phyloP scores from a whole-genome alignment of 92 coral and sea anemone species.

The Meandrina meandrites region DNA sequence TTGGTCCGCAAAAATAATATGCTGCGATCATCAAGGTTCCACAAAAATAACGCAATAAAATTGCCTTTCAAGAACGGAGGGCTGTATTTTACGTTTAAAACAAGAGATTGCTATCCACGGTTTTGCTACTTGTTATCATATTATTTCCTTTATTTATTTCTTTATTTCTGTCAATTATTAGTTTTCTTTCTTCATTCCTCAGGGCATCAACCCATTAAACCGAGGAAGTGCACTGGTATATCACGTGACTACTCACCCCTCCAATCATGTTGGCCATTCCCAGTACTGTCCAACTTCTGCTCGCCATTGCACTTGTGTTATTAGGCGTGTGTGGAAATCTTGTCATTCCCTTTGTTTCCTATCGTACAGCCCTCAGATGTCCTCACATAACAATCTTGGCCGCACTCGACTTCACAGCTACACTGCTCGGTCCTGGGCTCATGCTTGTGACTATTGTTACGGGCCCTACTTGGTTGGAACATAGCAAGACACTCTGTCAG shows the following conservation, averaged over 20 bases:
- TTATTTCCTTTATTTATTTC: not conserved
- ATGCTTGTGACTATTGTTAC: constrained; percentile 14
- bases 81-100: too few species aligned
- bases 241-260: constrained; percentile 13
- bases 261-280: constrained; percentile 13
- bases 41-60: too few species aligned
- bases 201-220: not conserved
- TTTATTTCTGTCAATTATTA: not conserved
- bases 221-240: not conserved
- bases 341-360: constrained; percentile 20
- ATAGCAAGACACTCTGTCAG: constrained; percentile 42
- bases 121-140: too few species aligned
- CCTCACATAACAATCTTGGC: constrained; percentile 37
- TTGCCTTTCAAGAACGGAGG: too few species aligned
- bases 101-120: too few species aligned
- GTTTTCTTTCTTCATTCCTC: not conserved
- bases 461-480: constrained; percentile 41
- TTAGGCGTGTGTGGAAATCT: constrained; percentile 59
- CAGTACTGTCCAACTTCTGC: constrained; percentile 31
- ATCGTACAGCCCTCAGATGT: constrained; percentile 29
- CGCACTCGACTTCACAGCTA: constrained; percentile 46
- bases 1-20: too few species aligned
- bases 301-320: constrained; percentile 31
- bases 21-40: too few species aligned
- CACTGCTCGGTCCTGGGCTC: constrained; percentile 51